Percentiles rank a stretch among this genome's conserved stretches.
Conservation (phyloP, 2,113 vertebrate genomes). For the Pogona vitticeps region DNA sequence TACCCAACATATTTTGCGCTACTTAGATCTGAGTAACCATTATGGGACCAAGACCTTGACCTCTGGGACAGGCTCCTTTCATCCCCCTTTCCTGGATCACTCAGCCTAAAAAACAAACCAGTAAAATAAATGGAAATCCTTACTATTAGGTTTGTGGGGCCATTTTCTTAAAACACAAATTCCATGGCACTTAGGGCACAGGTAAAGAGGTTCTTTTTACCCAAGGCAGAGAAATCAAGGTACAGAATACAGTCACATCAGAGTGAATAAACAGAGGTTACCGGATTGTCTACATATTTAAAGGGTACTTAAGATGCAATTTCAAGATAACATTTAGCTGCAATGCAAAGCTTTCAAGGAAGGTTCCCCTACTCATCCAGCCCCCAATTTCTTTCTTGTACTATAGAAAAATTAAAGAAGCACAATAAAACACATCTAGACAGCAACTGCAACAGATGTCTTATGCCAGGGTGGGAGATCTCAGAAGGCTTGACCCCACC, state of each 20-base stretch:
- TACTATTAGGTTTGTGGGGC: not conserved
- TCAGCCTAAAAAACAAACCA: conserved; percentile 71
- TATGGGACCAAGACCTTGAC: conserved; percentile 88
- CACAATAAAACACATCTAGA: not conserved
- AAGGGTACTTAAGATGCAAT: not conserved
- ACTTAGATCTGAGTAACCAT: conserved; percentile 81
- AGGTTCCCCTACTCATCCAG: no score
- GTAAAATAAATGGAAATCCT: not conserved
- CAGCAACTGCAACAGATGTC: no score
- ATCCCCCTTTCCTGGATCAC: conserved; percentile 89
- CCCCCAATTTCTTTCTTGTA: not conserved
- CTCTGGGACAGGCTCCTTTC: conserved; percentile 86
- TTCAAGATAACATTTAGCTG: not conserved
- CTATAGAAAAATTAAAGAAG: not conserved
- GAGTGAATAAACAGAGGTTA: not conserved
- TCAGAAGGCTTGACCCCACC: no score
- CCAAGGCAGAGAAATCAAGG: not conserved
- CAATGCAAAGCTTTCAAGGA: not conserved
- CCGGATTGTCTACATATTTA: no score
- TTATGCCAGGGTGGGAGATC: no score
- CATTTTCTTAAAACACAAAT: not conserved
- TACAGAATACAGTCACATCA: not conserved
- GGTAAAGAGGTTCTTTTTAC: not conserved
- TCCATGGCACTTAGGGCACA: not conserved
- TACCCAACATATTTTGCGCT: conserved; percentile 77